A percentile compares a stretch with the other conserved stretches of the same genome.
Evolutionary conservation across 30 jellyfish, hydroid and myxozoan species (phyloP).

Genomic region (Hydractinia symbiolongicarpus): DNA sequence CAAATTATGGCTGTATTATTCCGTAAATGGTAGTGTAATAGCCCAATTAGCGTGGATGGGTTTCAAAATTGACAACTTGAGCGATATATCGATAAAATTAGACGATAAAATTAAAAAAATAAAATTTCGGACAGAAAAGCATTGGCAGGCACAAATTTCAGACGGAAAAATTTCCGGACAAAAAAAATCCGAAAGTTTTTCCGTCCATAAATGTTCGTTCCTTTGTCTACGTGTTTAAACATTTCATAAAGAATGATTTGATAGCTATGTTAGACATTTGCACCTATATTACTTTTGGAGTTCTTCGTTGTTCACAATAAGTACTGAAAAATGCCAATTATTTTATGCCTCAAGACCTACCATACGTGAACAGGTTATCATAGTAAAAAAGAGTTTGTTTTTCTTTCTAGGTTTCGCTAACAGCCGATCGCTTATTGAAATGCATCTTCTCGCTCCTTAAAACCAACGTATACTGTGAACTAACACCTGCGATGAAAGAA

Average conservation of each 20-base stretch:
- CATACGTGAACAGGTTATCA: not conserved
- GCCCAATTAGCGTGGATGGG: too few relatives aligned
- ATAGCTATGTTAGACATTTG: not conserved
- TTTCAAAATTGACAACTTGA: too few relatives aligned
- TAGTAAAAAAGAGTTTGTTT: not conserved
- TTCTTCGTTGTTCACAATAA: not conserved
- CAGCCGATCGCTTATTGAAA: not conserved
- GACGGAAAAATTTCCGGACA: too few relatives aligned
- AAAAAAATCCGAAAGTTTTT: too few relatives aligned
- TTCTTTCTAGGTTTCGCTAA: not conserved
- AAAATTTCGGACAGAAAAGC: too few relatives aligned
- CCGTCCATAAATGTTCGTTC: too few relatives aligned
- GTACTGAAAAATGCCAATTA: not conserved
- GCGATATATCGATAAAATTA: too few relatives aligned
- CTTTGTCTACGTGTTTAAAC: too few relatives aligned
- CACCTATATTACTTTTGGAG: not conserved
- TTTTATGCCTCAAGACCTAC: not conserved
- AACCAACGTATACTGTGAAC: constrained; percentile 3
- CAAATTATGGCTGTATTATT: too few relatives aligned
- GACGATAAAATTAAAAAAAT: too few relatives aligned
- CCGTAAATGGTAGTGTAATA: too few relatives aligned
- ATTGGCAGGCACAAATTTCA: too few relatives aligned
- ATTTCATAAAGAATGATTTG: not conserved
- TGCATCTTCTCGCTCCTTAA: not conserved
- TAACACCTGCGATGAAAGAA: not conserved